phyloP scores from a whole-genome alignment of 2,113 vertebrate genomes.

The Sphyrna mokarran region DNA sequence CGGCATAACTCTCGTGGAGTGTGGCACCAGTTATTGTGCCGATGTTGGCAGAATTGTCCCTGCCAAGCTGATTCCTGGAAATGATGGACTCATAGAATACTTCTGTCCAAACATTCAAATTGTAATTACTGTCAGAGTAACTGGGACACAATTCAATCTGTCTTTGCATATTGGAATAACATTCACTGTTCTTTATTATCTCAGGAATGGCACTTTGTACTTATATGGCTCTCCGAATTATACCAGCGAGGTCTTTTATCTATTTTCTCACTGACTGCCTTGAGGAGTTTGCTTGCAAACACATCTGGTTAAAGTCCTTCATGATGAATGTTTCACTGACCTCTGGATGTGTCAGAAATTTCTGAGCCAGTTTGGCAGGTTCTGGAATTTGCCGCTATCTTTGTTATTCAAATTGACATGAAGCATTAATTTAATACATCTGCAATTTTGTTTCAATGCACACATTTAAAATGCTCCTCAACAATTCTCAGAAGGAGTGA shows the following conservation, averaged over 20 bases:
- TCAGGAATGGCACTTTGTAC: not conserved
- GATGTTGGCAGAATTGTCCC: not conserved
- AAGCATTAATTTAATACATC: slow-evolving; percentile 3
- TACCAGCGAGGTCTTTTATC: not conserved
- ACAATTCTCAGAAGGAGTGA: not conserved
- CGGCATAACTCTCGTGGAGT: not conserved
- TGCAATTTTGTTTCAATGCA: not conserved
- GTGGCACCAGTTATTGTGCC: not conserved
- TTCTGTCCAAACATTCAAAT: not conserved
- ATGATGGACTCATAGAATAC: not conserved
- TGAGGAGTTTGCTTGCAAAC: not conserved
- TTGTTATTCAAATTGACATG: not conserved
- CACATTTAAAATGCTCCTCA: not conserved
- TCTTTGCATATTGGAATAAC: slow-evolving; percentile 2
- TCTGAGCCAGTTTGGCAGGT: not conserved
- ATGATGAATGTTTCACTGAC: not conserved
- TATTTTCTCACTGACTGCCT: slow-evolving; percentile 9
- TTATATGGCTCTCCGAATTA: not conserved
- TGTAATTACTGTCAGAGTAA: not conserved
- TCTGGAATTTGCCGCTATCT: slow-evolving; percentile 11
- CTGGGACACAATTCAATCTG: not conserved
- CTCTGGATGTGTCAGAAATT: not conserved
- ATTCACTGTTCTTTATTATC: not conserved
- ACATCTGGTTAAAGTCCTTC: not conserved
- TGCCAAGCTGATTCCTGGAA: not conserved